Evolutionary conservation across 2,797 vertebrate genomes (phyloP).

Genomic region (Chaetophractus vellerosus): DNA sequence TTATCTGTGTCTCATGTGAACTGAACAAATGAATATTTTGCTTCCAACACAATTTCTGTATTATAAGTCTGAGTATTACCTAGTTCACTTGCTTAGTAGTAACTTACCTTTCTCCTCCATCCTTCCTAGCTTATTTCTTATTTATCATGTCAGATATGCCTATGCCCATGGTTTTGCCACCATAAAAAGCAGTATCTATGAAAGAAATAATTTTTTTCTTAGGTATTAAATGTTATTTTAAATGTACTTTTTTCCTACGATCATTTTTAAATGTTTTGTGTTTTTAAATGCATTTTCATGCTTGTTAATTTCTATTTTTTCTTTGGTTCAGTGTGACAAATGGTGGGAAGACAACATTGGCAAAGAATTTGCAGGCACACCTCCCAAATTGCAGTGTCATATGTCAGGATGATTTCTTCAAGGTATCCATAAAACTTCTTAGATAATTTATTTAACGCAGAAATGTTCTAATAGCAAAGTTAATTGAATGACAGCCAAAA

Average conservation of each 20-base stretch:
- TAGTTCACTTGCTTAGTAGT: not conserved
- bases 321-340: slow-evolving; percentile 93
- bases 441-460: not conserved
- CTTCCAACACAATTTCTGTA: not conserved
- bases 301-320: slow-evolving; percentile 63
- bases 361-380: slow-evolving; percentile 91
- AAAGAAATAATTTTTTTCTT: not conserved
- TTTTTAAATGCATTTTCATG: slow-evolving; percentile 54
- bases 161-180: not conserved
- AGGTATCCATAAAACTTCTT: slow-evolving; percentile 90
- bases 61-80: not conserved
- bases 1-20: not conserved
- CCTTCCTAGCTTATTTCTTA: not conserved
- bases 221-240: slow-evolving; percentile 14
- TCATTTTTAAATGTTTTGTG: slow-evolving; percentile 20
- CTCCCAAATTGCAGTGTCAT: slow-evolving; percentile 94
- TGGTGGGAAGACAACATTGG: slow-evolving; percentile 96
- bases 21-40: not conserved
- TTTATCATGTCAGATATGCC: not conserved
- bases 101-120: not conserved
- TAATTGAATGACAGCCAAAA: not conserved
- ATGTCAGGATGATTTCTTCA: slow-evolving; percentile 96
- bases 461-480: not conserved
- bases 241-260: slow-evolving; percentile 20
- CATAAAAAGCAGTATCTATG: not conserved